phyloP scores from a whole-genome alignment of 2,888 invertebrate species.

The Pogonocherus hispidulus region DNA sequence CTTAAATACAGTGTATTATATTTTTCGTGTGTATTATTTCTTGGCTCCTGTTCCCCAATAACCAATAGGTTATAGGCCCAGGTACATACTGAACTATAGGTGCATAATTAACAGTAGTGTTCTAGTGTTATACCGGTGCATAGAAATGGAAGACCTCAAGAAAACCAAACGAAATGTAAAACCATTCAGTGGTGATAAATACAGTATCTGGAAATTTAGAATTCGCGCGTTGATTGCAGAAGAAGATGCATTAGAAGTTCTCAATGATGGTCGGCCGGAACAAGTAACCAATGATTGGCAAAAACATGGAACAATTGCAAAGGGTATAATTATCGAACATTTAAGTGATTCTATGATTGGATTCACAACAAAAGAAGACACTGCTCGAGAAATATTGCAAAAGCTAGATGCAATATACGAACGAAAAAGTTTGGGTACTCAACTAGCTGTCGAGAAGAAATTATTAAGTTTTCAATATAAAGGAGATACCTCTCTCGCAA shows the following conservation, averaged over 20 bases:
- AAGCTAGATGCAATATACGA: neutral
- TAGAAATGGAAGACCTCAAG: neutral
- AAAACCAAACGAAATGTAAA: too few relatives aligned
- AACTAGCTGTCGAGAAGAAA: neutral
- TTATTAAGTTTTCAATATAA: neutral
- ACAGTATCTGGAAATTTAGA: too few relatives aligned
- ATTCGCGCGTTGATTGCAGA: too few relatives aligned
- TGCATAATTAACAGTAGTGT: too few relatives aligned
- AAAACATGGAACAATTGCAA: neutral
- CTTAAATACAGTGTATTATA: too few relatives aligned
- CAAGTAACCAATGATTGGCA: neutral
- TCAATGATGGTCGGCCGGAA: neutral
- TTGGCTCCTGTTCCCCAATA: neutral
- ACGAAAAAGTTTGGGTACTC: neutral
- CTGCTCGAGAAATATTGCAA: neutral
- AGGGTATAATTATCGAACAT: neutral
- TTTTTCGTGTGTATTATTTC: too few relatives aligned
- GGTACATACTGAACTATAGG: too few relatives aligned
- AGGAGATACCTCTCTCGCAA: neutral
- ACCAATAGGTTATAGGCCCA: constrained; percentile 20
- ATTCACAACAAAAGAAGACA: neutral
- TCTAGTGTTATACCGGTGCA: too few relatives aligned
- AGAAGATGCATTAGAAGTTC: neutral
- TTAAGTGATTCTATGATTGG: constrained; percentile 1
- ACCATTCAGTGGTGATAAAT: too few relatives aligned